A percentile compares a stretch with the other conserved stretches of the same genome.
phyloP scores from a whole-genome alignment of 2,888 invertebrate genomes.

The Dusona sp. region DNA sequence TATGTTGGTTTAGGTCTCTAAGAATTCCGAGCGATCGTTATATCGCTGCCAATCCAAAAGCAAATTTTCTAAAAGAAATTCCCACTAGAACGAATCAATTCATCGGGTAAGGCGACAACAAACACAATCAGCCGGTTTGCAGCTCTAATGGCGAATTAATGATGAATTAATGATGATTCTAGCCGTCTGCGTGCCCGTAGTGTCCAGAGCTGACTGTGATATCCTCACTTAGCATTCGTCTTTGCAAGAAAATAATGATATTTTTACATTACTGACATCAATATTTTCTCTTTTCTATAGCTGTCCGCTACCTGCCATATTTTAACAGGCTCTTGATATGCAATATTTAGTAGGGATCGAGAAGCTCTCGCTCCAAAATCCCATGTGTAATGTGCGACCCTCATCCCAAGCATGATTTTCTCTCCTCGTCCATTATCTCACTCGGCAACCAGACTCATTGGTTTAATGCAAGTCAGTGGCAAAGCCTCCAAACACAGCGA shows the following conservation, averaged over 20 bases:
- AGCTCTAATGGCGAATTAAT: constrained; percentile 61
- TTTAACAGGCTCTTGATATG: constrained; percentile 6
- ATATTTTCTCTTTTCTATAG: constrained; percentile 34
- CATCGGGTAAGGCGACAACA: constrained; percentile 4
- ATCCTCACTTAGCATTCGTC: constrained; percentile 38
- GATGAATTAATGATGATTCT: constrained; percentile 73
- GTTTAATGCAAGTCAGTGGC: constrained; percentile 73
- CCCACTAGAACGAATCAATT: constrained; percentile 37
- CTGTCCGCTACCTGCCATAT: constrained; percentile 45
- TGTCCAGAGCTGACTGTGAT: not conserved
- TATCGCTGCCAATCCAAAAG: constrained; percentile 27
- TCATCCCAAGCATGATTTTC: constrained; percentile 13
- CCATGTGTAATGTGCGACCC: constrained; percentile 7
- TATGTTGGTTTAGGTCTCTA: constrained; percentile 34
- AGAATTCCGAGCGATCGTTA: constrained; percentile 53
- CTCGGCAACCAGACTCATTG: constrained; percentile 73
- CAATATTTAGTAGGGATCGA: constrained; percentile 15
- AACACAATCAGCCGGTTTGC: constrained; percentile 34
- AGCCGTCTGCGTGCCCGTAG: constrained; percentile 48
- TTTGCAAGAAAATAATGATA: constrained; percentile 52
- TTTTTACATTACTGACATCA: constrained; percentile 36
- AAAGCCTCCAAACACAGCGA: constrained; percentile 40
- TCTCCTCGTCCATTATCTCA: constrained; percentile 16
- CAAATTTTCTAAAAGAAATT: constrained; percentile 23
- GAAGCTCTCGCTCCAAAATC: constrained; percentile 25